Percentiles rank a stretch among this genome's conserved stretches.
These are phyloP conservation scores for Ptilorrhoa leucosticta DNA, from an alignment of 2,113 vertebrate genomes.

Conservation along the genomic window DNA sequence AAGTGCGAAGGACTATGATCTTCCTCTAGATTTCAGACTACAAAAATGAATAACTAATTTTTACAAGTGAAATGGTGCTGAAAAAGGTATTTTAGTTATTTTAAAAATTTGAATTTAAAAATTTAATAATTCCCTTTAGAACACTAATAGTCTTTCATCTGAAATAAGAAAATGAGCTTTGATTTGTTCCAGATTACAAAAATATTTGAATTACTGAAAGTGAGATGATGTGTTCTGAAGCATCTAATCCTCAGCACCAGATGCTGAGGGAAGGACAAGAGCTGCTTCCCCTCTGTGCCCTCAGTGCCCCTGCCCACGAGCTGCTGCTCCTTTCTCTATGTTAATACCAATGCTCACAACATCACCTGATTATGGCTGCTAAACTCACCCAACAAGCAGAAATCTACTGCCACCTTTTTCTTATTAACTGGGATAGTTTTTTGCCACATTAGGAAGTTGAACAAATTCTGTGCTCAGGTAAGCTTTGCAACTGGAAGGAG, in stretches of 20 bases:
- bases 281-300: neutral
- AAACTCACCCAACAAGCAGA: neutral
- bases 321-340: neutral
- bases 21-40: neutral
- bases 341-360: neutral
- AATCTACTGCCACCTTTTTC: neutral
- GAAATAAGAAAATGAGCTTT: neutral
- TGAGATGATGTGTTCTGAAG: neutral
- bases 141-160: neutral
- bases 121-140: neutral
- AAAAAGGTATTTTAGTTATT: neutral
- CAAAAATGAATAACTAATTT: neutral
- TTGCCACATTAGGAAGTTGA: neutral
- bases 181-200: neutral
- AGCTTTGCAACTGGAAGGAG: neutral
- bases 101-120: accelerated
- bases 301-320: neutral
- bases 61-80: neutral
- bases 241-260: neutral
- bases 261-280: neutral
- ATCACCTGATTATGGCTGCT: neutral
- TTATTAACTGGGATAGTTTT: neutral
- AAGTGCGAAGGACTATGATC: neutral
- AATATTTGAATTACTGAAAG: neutral
- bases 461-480: neutral